A percentile compares a stretch with the other conserved stretches of the same genome.
These are phyloP conservation scores for Rhagium mordax DNA, from an alignment of 2,888 invertebrate genomes.

Conservation along the genomic window DNA sequence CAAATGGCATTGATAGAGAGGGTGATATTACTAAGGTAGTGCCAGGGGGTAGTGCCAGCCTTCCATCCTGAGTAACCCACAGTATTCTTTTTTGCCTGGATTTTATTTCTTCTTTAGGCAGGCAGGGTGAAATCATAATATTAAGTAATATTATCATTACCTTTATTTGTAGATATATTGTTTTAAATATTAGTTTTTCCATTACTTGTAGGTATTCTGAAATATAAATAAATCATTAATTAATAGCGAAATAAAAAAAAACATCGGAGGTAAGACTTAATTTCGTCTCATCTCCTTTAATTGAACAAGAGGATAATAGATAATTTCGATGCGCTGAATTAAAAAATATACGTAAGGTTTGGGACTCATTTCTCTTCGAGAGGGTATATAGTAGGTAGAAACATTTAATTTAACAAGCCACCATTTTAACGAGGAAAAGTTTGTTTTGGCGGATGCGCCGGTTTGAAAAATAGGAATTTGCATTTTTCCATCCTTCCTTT, in stretches of 20 bases:
- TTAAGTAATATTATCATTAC: slow-evolving; percentile 33
- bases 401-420: too few species aligned
- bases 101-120: slow-evolving; percentile 69
- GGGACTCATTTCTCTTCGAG: too few species aligned
- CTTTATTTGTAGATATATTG: slow-evolving; percentile 16
- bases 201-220: neutral
- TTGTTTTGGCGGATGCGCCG: too few species aligned
- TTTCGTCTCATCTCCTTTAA: too few species aligned
- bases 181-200: slow-evolving; percentile 15
- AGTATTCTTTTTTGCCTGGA: slow-evolving; percentile 86
- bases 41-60: slow-evolving; percentile 87
- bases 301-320: too few species aligned
- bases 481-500: too few species aligned
- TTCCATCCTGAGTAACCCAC: slow-evolving; percentile 88
- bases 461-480: too few species aligned
- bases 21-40: slow-evolving; percentile 86
- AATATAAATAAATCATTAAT: neutral
- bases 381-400: too few species aligned
- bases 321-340: too few species aligned
- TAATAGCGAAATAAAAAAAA: neutral
- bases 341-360: too few species aligned
- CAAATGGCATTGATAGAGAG: slow-evolving; percentile 86
- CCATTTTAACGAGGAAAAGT: too few species aligned
- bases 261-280: too few species aligned
- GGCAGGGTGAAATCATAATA: slow-evolving; percentile 48